Base-by-base conservation (phyloP, 1,140 invertebrate genomes). In the Meteorus sp. region DNA sequence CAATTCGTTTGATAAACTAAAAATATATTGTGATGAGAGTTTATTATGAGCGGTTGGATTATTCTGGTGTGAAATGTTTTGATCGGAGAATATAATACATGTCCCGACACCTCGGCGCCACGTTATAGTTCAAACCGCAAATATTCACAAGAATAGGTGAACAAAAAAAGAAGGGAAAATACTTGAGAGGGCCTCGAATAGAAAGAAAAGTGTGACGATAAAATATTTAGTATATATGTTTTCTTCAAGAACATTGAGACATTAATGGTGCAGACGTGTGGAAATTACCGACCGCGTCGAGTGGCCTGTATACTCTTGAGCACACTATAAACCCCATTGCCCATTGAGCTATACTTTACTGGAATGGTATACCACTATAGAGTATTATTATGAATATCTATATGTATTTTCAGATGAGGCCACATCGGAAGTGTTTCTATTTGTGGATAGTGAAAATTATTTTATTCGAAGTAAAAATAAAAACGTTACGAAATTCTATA, bases 111-210 rank as follows among this genome's bases (percentile, higher is more conserved):
- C 39, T 54, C 25, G 64, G 64, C 54, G 55, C 47, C 50, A 52
- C 33, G 23, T 13, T 55, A 27, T 41, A 56, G 47, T 19, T 8
- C 57, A 63, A 62, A 58, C 61, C 50, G 45, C 13, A 39, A 48
- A 60, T 62, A 53, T 55, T 50, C 27, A 52, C 61, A 63, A 65
- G 64, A 61, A 63, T 54, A 69, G 60, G 65, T 61, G 62, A 63
- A 61, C 27, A 54, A 39, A 15, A 44, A 19, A 35, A 56, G 19
- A 35, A 52, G 7, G 13, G 53, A 25, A 19, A 45, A 33, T 31
- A 52, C 8, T 37, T 15, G 9, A 44, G 11, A 19, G 19, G 35
- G 6, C 6, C 6, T 33, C 6, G 11, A 37, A 45, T 31, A 47
- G 15, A 51, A 25, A 19, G 15, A 50, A 31, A 31, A 63, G 20